These are phyloP conservation scores for Geophilus truncorum DNA, from an alignment of 2,888 invertebrate species.

Conservation along the genomic window DNA sequence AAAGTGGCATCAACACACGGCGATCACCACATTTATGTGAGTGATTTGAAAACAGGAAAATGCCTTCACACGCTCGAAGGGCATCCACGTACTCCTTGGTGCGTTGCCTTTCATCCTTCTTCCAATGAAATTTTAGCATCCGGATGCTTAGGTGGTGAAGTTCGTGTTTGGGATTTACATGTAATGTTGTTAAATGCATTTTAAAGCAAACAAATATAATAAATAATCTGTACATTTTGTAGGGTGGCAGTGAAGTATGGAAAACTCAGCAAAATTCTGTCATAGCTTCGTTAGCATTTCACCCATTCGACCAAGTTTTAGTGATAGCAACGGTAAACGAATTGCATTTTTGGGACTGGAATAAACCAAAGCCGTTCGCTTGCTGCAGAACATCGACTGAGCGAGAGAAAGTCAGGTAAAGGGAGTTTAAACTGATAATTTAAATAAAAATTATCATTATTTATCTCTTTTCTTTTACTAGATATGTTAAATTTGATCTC, in stretches of 20 bases:
- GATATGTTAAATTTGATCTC: conserved; percentile 78
- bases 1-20: conserved; percentile 83
- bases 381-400: conserved; percentile 67
- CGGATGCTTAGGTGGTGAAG: conserved; percentile 83
- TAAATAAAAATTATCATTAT: not conserved
- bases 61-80: conserved; percentile 70
- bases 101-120: conserved; percentile 80
- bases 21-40: conserved; percentile 80
- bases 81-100: conserved; percentile 86
- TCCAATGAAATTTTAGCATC: conserved; percentile 77
- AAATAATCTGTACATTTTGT: conserved; percentile 39
- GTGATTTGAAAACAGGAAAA: conserved; percentile 70
- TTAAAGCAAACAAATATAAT: not conserved
- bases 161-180: conserved; percentile 79
- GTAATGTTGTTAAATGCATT: conserved; percentile 50
- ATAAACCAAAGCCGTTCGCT: conserved; percentile 60
- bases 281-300: conserved; percentile 80
- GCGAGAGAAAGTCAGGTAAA: conserved; percentile 73
- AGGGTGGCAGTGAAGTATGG: conserved; percentile 85
- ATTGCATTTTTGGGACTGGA: conserved; percentile 85
- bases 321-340: conserved; percentile 82
- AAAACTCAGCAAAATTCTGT: conserved; percentile 65
- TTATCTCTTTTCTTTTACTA: conserved; percentile 47
- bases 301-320: conserved; percentile 72
- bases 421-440: too few relatives aligned